A percentile compares a stretch with the other conserved stretches of the same genome.
These are phyloP conservation scores for Smithornis capensis DNA, from an alignment of 2,113 vertebrate genomes.

Conservation along the genomic window DNA sequence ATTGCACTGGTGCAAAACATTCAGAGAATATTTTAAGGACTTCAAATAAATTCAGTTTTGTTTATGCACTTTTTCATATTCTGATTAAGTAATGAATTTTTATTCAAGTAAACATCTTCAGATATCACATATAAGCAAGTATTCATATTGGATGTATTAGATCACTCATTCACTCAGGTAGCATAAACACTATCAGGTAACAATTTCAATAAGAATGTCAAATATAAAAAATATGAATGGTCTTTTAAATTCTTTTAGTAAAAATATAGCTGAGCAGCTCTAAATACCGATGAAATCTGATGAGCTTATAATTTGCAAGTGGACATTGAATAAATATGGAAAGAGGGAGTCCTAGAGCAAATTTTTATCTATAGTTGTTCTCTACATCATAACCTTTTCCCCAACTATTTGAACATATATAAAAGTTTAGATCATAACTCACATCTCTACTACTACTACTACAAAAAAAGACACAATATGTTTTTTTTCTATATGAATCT, in stretches of 20 bases:
- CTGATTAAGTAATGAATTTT: neutral
- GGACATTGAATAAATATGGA: neutral
- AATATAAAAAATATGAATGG: neutral
- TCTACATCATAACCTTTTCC: neutral
- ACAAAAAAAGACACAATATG: neutral
- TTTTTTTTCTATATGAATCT: neutral
- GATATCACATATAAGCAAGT: neutral
- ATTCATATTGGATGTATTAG: neutral
- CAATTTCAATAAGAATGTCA: neutral
- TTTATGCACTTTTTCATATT: neutral
- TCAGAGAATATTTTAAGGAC: neutral
- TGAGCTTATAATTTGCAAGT: neutral
- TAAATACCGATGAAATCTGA: neutral
- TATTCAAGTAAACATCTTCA: neutral
- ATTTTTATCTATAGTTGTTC: neutral
- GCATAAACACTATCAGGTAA: neutral
- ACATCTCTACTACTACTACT: neutral
- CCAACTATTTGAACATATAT: neutral
- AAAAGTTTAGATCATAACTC: neutral
- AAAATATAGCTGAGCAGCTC: neutral
- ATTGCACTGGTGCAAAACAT: neutral
- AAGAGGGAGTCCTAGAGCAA: neutral
- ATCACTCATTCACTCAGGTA: neutral
- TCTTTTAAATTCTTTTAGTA: neutral
- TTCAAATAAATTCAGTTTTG: neutral